Evolutionary conservation across 2,797 vertebrate genomes (phyloP).

Genomic region (Etheostoma perlongum): DNA sequence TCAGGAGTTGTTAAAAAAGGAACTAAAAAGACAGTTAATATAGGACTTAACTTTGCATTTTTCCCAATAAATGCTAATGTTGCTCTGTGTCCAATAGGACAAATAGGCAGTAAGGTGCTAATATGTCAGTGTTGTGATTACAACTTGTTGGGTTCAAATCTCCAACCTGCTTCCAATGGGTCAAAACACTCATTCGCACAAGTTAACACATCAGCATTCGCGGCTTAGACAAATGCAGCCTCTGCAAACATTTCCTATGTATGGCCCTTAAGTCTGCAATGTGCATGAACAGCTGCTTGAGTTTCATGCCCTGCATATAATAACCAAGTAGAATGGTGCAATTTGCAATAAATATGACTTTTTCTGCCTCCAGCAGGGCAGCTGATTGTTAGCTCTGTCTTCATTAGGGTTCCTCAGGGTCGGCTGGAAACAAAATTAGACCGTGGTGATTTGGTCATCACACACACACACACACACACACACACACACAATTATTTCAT

Average conservation of each 20-base stretch:
- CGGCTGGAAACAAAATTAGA: constrained; percentile 55
- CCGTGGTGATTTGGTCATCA: constrained; percentile 46
- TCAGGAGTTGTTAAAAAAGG: neutral
- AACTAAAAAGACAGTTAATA: neutral
- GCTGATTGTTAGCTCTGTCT: constrained; percentile 54
- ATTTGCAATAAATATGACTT: constrained; percentile 36
- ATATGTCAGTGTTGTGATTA: neutral
- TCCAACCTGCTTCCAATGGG: neutral
- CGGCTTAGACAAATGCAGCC: neutral
- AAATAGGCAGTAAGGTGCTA: neutral
- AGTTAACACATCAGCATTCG: neutral
- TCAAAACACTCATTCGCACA: neutral
- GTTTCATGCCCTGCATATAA: constrained; percentile 24
- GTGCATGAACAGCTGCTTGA: neutral
- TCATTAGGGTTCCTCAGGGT: constrained; percentile 45
- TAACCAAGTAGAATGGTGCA: constrained; percentile 13
- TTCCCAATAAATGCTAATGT: neutral
- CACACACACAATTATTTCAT: constrained; percentile 26
- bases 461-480: neutral
- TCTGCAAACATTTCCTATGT: neutral
- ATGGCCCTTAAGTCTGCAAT: neutral
- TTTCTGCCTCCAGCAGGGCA: constrained; percentile 26
- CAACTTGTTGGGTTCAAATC: neutral
- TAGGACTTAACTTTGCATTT: neutral
- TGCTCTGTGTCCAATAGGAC: neutral